Percentiles rank a stretch among this genome's conserved stretches.
Evolutionary conservation across 92 coral and sea anemone genomes (phyloP).

Genomic region (Zoanthus sociatus): DNA sequence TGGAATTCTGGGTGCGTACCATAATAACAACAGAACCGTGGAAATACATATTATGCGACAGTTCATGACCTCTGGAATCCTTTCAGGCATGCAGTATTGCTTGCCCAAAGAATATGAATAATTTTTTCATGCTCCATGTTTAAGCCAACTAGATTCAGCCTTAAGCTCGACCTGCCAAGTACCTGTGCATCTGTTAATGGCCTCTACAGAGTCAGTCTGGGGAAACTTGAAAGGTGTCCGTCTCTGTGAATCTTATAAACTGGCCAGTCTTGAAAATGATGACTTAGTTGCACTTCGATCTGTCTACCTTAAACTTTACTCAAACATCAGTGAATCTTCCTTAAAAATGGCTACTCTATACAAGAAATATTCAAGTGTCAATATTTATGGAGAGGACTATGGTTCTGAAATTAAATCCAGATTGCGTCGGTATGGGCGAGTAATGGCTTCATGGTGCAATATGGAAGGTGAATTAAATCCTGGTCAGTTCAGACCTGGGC

Average conservation of each 20-base stretch:
- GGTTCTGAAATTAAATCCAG: background rate
- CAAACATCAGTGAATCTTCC: background rate
- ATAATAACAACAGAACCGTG: too few species aligned
- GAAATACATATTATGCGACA: too few species aligned
- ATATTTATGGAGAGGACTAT: background rate
- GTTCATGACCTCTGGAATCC: too few species aligned
- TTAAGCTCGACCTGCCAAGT: too few species aligned
- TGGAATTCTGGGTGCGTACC: too few species aligned
- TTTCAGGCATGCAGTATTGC: too few species aligned
- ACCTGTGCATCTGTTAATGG: too few species aligned
- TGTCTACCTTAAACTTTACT: background rate
- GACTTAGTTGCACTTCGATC: background rate
- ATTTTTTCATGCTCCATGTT: too few species aligned
- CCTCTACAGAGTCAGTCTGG: background rate
- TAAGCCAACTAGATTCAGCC: too few species aligned
- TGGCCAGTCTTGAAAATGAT: background rate
- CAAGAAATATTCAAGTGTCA: background rate
- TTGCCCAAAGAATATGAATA: too few species aligned
- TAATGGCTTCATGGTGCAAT: background rate
- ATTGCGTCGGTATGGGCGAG: background rate
- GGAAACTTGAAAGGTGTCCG: background rate
- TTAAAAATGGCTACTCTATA: too few species aligned
- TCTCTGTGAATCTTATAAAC: background rate
- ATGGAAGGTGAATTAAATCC: background rate
- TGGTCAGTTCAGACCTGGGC: conserved; percentile 42